Evolutionary conservation across 2,888 invertebrate species (phyloP).

Genomic region (Anticlea derivata): DNA sequence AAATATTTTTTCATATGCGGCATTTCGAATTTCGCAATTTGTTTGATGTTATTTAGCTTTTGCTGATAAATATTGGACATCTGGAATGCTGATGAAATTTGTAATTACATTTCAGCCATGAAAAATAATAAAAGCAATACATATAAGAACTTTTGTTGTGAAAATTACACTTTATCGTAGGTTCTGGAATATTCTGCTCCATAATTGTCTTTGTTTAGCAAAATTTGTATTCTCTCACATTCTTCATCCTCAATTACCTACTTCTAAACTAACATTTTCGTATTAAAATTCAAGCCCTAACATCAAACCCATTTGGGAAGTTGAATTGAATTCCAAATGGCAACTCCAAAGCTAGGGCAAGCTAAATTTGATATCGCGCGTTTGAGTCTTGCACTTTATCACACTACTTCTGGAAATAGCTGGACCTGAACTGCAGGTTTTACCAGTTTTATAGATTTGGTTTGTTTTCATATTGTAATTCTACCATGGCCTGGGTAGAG

Average conservation of each 20-base stretch:
- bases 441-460: background rate
- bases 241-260: conserved; percentile 13
- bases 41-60: no score
- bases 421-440: background rate
- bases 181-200: background rate
- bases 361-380: conserved; percentile 16
- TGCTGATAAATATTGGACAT: no score
- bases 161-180: no score
- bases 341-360: conserved; percentile 21
- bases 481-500: no score
- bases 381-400: conserved; percentile 3
- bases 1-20: no score
- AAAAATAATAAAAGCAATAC: no score
- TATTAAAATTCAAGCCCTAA: conserved; percentile 48
- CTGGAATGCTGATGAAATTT: no score
- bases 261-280: conserved; percentile 25
- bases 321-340: conserved; percentile 56
- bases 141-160: no score
- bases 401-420: background rate
- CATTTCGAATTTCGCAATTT: no score
- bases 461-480: no score
- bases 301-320: conserved; percentile 42
- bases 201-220: background rate
- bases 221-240: conserved; percentile 2
- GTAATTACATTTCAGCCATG: no score